Conservation (phyloP, 2,797 vertebrate species). For the Moxostoma hubbsi region DNA sequence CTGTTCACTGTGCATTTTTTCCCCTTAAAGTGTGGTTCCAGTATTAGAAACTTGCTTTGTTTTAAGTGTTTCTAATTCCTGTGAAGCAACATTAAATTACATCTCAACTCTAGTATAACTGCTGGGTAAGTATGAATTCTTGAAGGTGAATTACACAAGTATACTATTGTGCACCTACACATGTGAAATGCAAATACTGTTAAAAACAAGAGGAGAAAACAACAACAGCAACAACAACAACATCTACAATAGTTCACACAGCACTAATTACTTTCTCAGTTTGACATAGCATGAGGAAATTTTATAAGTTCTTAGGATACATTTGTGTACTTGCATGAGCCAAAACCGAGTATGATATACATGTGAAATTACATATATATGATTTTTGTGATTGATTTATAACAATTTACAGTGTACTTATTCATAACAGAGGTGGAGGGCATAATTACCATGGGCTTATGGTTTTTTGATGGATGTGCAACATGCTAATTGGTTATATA, state of each 20-base stretch:
- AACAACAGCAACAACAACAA: no score
- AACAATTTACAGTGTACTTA: neutral
- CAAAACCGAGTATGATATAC: neutral
- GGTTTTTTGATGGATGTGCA: no score
- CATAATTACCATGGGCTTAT: neutral
- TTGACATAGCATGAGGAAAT: neutral
- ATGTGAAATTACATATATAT: neutral
- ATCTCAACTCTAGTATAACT: no score
- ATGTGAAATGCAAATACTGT: neutral
- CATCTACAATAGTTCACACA: no score
- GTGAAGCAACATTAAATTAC: no score
- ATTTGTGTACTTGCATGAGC: neutral
- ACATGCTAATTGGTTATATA: no score
- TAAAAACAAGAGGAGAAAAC: neutral
- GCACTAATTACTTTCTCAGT: neutral
- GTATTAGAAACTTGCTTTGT: neutral
- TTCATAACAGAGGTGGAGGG: neutral
- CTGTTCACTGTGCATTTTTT: no score
- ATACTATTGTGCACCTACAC: neutral
- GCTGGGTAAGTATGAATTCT: neutral
- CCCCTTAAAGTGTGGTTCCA: no score
- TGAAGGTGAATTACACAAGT: neutral
- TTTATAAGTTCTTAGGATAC: no score
- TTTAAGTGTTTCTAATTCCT: no score
- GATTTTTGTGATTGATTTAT: neutral